phyloP scores from a whole-genome alignment of 64 coral and sea anemone genomes.

The Dendrophyllia cribrosa region DNA sequence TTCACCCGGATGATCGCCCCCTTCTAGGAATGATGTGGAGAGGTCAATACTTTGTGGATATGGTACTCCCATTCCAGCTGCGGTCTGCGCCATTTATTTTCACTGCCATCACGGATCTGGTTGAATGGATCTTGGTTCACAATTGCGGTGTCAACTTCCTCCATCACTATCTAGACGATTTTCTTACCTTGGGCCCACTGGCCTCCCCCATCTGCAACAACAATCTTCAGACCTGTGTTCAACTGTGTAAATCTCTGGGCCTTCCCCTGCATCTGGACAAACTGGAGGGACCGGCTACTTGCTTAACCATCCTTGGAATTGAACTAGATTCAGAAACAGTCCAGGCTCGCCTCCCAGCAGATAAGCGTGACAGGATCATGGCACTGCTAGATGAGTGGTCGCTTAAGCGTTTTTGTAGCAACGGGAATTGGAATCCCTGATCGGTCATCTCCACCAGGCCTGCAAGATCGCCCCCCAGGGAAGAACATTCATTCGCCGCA shows the following conservation, averaged over 20 bases:
- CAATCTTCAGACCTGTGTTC: neutral
- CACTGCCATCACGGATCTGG: neutral
- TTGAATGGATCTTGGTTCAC: slow-evolving; percentile 9
- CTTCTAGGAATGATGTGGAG: neutral
- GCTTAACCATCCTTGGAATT: slow-evolving; percentile 27
- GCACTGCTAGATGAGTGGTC: neutral
- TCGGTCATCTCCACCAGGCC: slow-evolving; percentile 52
- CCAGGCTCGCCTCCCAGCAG: neutral
- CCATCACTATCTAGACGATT: slow-evolving; percentile 32
- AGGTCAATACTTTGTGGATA: neutral
- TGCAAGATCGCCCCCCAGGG: slow-evolving; percentile 45
- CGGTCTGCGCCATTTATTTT: slow-evolving; percentile 8
- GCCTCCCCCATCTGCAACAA: neutral
- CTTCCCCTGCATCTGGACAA: neutral
- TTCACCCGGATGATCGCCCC: slow-evolving; percentile 6
- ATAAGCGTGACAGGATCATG: neutral
- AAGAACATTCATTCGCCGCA: slow-evolving; percentile 12
- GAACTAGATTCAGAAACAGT: slow-evolving; percentile 30
- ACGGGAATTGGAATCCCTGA: neutral
- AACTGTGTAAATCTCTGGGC: neutral
- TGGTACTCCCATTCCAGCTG: too few species aligned
- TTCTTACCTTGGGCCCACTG: neutral
- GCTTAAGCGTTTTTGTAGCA: neutral
- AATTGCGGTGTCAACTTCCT: neutral
- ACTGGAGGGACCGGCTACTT: too few species aligned